Evolutionary conservation across 2,797 vertebrate genomes (phyloP).

Genomic region (Orientallactaga sibirica): DNA sequence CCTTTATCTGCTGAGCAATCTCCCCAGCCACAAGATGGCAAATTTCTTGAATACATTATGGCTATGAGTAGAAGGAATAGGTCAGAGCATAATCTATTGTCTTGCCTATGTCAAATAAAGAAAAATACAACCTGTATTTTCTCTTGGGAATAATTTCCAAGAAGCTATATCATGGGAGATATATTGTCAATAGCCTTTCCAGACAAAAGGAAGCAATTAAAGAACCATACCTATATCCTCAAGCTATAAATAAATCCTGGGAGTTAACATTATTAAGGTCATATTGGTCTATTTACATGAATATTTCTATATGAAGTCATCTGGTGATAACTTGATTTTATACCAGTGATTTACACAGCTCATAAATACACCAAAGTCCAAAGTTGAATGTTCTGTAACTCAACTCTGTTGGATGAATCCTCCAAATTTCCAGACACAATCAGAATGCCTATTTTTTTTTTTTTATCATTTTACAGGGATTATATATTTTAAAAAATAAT

Average conservation of each 20-base stretch:
- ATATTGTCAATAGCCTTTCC: neutral
- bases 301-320: conserved; percentile 5
- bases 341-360: neutral
- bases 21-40: neutral
- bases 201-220: neutral
- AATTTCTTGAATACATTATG: neutral
- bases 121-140: neutral
- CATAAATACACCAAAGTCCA: neutral
- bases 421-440: neutral
- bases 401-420: neutral
- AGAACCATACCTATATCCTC: neutral
- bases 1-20: no score
- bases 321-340: neutral
- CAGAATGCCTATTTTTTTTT: neutral
- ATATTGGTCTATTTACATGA: conserved; percentile 10
- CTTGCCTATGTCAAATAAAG: neutral
- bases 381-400: neutral
- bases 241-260: neutral
- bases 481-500: neutral
- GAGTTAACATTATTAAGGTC: conserved; percentile 20
- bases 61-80: neutral
- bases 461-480: neutral
- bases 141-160: neutral
- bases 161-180: neutral
- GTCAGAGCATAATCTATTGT: neutral